These are phyloP conservation scores for Melanotaenia parkinsoni DNA, from an alignment of 2,797 vertebrate species.

Conservation along the genomic window DNA sequence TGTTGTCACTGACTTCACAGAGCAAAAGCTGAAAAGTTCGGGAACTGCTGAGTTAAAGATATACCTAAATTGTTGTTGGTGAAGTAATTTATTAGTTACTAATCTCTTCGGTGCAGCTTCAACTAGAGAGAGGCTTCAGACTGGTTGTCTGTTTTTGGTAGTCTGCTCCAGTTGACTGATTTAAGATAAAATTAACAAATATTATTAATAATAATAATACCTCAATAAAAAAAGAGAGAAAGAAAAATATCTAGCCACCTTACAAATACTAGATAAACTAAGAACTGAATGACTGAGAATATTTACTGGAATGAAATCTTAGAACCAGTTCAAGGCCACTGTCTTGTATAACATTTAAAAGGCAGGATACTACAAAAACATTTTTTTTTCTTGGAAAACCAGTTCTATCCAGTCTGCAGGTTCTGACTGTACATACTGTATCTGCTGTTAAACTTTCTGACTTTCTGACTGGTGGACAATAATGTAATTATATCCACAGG, in stretches of 20 bases:
- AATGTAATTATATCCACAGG: slow-evolving; percentile 49
- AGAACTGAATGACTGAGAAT: not conserved
- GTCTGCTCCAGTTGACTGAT: no score
- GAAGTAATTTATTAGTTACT: no score
- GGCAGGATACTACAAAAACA: not conserved
- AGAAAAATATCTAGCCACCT: not conserved
- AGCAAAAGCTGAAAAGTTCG: no score
- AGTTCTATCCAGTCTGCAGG: slow-evolving; percentile 24
- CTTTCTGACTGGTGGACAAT: slow-evolving; percentile 54
- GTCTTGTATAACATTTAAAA: not conserved
- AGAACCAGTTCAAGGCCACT: not conserved
- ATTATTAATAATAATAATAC: no score
- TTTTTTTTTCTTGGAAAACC: slow-evolving; percentile 15
- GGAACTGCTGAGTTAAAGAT: no score
- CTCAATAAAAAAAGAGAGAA: no score
- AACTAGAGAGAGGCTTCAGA: no score
- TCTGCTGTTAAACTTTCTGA: slow-evolving; percentile 31
- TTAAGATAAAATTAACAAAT: no score
- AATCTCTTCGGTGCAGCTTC: no score
- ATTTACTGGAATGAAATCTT: not conserved
- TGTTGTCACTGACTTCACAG: no score
- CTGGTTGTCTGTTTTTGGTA: no score
- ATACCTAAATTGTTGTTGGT: no score
- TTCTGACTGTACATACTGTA: slow-evolving; percentile 29
- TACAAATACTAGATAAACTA: not conserved